Base-by-base conservation (phyloP, 53 echinoderm and acorn worm species). In the Paelopatides confundens region DNA sequence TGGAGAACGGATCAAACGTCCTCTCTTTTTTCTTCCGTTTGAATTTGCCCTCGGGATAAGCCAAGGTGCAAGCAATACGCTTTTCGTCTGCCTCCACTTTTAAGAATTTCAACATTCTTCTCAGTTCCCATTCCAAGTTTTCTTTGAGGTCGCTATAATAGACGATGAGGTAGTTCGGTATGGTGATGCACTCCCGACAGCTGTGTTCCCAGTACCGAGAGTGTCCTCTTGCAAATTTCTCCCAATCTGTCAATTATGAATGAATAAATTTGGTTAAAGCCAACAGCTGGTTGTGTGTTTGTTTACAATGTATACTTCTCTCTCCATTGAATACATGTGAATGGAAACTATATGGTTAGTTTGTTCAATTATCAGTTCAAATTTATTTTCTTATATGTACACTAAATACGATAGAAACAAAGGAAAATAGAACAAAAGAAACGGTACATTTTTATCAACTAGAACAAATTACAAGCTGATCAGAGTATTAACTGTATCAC, bases 151-250 rank as follows among this genome's bases (percentile, higher is more conserved):
- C 53, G 10, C 53, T 52, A 13, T 51, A 79, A 18, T 79, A 79
- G 27, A 79, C 79, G 50, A 79, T 79, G 32, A 79, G 79, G 53
- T 79, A 79, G 33, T 79, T 79, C 14, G 79, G 79, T 79, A 79
- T 79, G 49, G 54, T 79, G 28, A 79, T 53, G 48, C 79, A 79
- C 51, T 79, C 79, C 15, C 79, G 28, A 31, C 79, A 79, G 53
- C 79, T 79, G 79, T 79, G 79, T 18, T 79, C 79, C 79, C 79
- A 79, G 53, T 79, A 79, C 2, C 53, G 26, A 18, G 79, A 79
- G 53, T 79, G 79, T 13, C 79, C 79, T 12, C 53, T 29, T 3
- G 79, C 79, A 53, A 79, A 79, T 53, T 79, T 79, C 52, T 79
- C 79, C 54, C 54, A 79, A 24, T 79, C 79, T 79, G 79, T 52